phyloP scores from a whole-genome alignment of 2,888 invertebrate species.

The Nycteola revayana region DNA sequence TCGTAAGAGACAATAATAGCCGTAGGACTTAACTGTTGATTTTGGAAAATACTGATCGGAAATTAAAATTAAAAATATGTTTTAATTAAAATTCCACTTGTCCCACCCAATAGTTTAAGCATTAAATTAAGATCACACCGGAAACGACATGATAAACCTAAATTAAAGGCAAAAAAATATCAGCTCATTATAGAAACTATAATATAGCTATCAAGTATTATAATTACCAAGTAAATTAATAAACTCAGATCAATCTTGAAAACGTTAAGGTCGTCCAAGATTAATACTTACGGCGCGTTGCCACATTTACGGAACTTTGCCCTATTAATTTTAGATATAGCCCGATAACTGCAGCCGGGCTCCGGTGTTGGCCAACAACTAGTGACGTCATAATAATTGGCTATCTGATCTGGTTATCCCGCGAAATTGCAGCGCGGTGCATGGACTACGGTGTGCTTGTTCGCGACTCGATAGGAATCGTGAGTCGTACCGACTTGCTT shows the following conservation, averaged over 20 bases:
- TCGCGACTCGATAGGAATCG: constrained; percentile 34
- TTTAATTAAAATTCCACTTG: no score
- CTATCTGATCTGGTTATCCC: constrained; percentile 20
- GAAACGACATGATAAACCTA: constrained; percentile 11
- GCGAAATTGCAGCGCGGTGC: constrained; percentile 36
- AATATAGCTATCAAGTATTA: no score
- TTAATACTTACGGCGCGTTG: constrained; percentile 22
- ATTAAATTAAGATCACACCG: constrained; percentile 3
- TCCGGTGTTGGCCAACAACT: constrained; percentile 28
- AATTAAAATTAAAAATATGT: no score
- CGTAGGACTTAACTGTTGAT: constrained; percentile 7
- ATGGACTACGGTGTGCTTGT: constrained; percentile 24
- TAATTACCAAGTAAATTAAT: constrained; percentile 22
- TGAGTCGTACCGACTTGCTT: constrained; percentile 23
- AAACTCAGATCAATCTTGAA: constrained; percentile 17
- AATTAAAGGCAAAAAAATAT: no score
- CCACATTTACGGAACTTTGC: constrained; percentile 50
- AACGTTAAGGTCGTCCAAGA: constrained; percentile 20
- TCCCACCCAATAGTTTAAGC: no score
- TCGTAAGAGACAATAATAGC: constrained; percentile 9
- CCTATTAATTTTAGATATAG: constrained; percentile 52
- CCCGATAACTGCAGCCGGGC: constrained; percentile 30
- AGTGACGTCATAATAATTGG: constrained; percentile 43
- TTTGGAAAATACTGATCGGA: constrained; percentile 2
- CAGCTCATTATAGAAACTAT: no score